Conservation (phyloP, 2,113 vertebrate species). For the Aix galericulata region DNA sequence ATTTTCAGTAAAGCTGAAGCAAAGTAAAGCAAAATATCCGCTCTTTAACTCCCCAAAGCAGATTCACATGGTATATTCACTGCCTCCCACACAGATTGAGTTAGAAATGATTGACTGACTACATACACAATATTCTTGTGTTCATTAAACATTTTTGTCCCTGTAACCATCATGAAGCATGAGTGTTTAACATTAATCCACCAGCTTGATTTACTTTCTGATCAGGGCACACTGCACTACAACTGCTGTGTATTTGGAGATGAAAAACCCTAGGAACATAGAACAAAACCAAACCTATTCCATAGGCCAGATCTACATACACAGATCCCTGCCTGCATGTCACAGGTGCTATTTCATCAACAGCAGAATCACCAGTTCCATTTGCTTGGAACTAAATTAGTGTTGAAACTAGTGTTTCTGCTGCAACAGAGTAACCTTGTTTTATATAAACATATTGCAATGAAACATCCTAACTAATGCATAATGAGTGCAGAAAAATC, state of each 20-base stretch:
- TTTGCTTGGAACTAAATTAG: background rate
- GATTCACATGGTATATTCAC: background rate
- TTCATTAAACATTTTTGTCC: background rate
- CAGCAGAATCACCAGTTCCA: background rate
- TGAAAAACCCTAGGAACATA: background rate
- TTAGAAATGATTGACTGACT: background rate
- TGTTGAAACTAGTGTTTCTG: background rate
- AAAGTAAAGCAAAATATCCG: background rate
- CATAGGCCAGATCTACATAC: background rate
- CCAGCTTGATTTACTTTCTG: background rate
- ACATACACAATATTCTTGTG: background rate
- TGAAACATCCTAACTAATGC: background rate
- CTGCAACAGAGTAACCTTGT: background rate
- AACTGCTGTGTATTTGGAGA: background rate
- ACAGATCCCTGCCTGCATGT: background rate
- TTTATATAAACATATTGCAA: background rate
- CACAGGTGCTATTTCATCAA: background rate
- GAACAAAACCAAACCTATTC: background rate
- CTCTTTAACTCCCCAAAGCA: background rate
- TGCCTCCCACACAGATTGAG: background rate
- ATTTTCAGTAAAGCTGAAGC: background rate
- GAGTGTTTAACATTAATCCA: background rate
- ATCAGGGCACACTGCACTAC: background rate
- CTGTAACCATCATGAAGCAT: background rate
- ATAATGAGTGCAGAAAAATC: background rate